A percentile compares a stretch with the other conserved stretches of the same genome.
phyloP scores from a whole-genome alignment of 2,797 vertebrate genomes.

The Coreius guichenoti region DNA sequence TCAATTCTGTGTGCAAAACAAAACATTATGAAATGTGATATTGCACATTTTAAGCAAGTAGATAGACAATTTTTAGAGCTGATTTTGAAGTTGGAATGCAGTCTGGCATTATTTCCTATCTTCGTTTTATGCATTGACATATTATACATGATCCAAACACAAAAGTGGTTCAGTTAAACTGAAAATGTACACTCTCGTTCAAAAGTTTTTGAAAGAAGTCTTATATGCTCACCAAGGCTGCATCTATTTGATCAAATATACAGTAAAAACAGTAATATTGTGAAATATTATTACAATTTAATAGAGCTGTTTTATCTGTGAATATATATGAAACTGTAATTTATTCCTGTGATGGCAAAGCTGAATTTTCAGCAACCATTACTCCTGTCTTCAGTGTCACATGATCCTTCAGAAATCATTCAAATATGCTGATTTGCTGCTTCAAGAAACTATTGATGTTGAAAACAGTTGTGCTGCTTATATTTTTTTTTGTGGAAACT shows the following conservation, averaged over 20 bases:
- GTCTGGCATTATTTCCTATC: background rate
- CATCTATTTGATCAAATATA: background rate
- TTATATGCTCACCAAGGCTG: background rate
- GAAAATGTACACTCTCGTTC: background rate
- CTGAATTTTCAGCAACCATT: background rate
- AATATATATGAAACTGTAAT: background rate
- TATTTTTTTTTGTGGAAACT: background rate
- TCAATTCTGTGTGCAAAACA: constrained; percentile 13
- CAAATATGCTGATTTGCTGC: background rate
- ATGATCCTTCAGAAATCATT: background rate
- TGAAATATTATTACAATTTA: background rate
- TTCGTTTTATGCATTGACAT: background rate
- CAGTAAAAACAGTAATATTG: background rate
- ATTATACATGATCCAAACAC: background rate
- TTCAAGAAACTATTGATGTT: background rate
- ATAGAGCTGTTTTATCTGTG: background rate
- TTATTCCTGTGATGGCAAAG: background rate
- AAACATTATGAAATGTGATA: constrained; percentile 16
- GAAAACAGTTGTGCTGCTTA: background rate
- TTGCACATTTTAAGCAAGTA: constrained; percentile 5
- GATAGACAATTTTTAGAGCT: background rate
- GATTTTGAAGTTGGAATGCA: background rate
- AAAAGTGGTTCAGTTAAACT: background rate
- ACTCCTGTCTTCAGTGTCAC: background rate
- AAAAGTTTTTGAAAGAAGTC: background rate